These are phyloP conservation scores for Dermolepida albohirtum DNA, from an alignment of 2,888 invertebrate genomes.

Conservation along the genomic window DNA sequence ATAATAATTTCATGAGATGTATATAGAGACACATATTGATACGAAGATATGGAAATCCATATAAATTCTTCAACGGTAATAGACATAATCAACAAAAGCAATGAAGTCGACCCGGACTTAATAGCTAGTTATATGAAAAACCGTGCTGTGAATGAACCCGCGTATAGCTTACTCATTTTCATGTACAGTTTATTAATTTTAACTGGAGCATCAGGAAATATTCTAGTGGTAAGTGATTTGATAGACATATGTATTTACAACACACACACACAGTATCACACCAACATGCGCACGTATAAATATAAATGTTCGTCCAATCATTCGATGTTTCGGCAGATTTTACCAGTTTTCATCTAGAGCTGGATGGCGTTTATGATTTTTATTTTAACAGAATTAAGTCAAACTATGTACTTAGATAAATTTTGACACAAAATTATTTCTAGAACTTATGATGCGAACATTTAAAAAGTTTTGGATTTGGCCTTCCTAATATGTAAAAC, in stretches of 20 bases:
- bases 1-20: conserved; percentile 8
- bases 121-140: conserved; percentile 75
- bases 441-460: no score
- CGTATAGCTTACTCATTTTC: conserved; percentile 75
- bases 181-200: conserved; percentile 81
- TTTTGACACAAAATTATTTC: no score
- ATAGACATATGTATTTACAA: conserved; percentile 9
- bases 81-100: conserved; percentile 54
- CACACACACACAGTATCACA: no score
- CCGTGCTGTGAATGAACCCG: conserved; percentile 77
- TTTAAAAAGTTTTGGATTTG: no score
- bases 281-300: no score
- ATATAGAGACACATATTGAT: background rate
- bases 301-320: no score
- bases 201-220: conserved; percentile 87
- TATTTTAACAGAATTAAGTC: no score
- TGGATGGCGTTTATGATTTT: no score
- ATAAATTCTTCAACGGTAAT: conserved; percentile 24
- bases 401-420: no score
- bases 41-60: conserved; percentile 7
- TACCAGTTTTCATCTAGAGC: no score
- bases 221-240: conserved; percentile 78
- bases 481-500: no score
- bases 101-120: conserved; percentile 63
- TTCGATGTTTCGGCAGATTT: no score